These are phyloP conservation scores for Cantharis rustica DNA, from an alignment of 2,888 invertebrate species.

Conservation along the genomic window DNA sequence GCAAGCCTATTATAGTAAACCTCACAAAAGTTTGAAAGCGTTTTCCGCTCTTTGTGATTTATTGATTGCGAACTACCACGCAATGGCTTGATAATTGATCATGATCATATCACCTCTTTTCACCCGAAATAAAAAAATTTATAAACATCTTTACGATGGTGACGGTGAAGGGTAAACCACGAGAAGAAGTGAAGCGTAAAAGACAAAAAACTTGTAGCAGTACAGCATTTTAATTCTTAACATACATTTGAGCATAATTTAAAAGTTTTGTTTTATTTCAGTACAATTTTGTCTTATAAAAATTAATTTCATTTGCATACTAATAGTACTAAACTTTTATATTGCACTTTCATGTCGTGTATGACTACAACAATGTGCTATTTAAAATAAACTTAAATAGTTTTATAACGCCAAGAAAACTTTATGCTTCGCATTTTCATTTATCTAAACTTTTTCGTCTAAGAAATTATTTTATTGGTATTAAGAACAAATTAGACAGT, in stretches of 20 bases:
- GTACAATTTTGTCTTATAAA: no score
- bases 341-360: neutral
- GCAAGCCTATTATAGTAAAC: no score
- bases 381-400: neutral
- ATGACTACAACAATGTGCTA: neutral
- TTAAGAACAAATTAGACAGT: neutral
- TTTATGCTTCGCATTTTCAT: neutral
- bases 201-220: no score
- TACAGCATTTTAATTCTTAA: no score
- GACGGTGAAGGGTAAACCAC: neutral
- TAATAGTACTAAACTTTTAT: neutral
- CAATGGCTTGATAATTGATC: neutral
- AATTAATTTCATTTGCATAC: neutral
- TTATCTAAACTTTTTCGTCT: neutral
- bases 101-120: neutral
- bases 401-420: neutral
- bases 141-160: neutral
- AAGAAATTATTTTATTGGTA: neutral
- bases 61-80: neutral
- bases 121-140: neutral
- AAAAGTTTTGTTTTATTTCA: no score
- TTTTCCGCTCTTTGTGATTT: neutral
- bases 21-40: neutral
- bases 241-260: no score
- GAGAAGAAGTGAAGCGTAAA: neutral